Conservation (phyloP, 1,140 invertebrate genomes). For the Nomia melanderi region DNA sequence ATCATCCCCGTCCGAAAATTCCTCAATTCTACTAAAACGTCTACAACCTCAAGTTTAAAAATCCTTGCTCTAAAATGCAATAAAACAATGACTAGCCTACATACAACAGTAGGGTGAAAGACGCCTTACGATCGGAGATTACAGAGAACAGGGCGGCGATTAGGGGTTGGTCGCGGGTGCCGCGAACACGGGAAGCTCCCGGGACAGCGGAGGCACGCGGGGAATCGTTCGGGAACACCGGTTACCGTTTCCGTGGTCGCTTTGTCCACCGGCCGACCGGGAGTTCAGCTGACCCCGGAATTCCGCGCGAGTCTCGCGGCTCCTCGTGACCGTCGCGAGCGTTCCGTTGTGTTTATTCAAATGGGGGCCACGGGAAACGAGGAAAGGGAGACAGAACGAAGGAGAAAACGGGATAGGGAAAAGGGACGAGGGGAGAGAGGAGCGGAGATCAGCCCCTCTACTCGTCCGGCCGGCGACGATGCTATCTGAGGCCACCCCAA, state of each 20-base stretch:
- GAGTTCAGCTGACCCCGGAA: background rate
- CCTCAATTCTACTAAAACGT: no score
- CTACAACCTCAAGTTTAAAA: no score
- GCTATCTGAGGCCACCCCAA: slow-evolving; percentile 6
- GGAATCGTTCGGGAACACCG: slow-evolving; percentile 5
- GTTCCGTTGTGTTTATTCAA: slow-evolving; percentile 11
- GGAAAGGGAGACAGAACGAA: background rate
- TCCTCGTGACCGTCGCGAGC: slow-evolving; percentile 4
- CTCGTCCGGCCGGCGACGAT: background rate
- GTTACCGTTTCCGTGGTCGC: background rate
- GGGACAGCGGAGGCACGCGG: background rate
- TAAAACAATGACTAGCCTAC: no score
- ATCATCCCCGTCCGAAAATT: no score
- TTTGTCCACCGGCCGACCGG: background rate
- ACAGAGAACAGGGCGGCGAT: no score
- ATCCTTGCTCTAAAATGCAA: no score
- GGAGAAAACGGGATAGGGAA: no score
- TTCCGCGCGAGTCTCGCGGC: slow-evolving; percentile 2
- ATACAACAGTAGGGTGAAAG: no score
- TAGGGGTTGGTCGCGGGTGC: background rate
- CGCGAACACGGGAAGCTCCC: background rate
- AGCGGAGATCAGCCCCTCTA: background rate
- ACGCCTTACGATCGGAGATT: no score
- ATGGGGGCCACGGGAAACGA: background rate
- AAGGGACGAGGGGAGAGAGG: background rate